Base-by-base conservation (phyloP, 2,888 invertebrate genomes). In the Phengaris alcon region DNA sequence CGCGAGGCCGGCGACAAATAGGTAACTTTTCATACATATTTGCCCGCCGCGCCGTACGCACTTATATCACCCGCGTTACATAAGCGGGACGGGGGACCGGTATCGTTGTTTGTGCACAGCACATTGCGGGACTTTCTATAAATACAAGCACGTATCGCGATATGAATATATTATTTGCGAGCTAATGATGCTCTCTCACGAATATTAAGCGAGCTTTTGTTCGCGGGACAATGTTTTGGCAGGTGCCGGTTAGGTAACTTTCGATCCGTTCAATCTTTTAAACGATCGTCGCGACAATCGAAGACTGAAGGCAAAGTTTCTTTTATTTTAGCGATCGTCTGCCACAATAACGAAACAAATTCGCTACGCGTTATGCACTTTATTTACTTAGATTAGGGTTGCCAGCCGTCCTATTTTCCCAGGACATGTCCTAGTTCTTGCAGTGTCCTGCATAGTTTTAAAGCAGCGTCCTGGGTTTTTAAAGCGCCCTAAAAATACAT, bases 11-110 rank as follows among this genome's bases (percentile, higher is more conserved):
- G 54, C 72, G 72, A 72, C 54, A 72, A 72, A 72, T 72, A 22
- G 22, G 22, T 22, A 72, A 72, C 72, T 72, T 72, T 72, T 72
- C 72, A 72, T 72, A 72, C 72, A 72, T 72, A 72, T 72, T 72
- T 72, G 48, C 55, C 52, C 52, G 48, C 68, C n/a, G n/a, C n/a
- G n/a, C n/a, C 68, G 70, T 72, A 72, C 72, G 72, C 72, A 72
- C 72, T 72, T 72, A 72, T 72, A 72, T 72, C 72, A 72, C 52
- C 51, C 52, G 54, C 7, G 52, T 72, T 72, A 72, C 72, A 52
- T 72, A 72, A 72, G 54, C 72, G 52, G 70, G 48, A 72, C 72
- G 54, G 72, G 72, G 70, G 48, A 72, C 72, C 54, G 72, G 72
- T 72, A 72, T 72, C 54, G 69, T 70, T 70, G 72, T 72, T 54